These are phyloP conservation scores for Drosophila subpulchrella DNA, from an alignment of 1,140 invertebrate species.

Conservation along the genomic window DNA sequence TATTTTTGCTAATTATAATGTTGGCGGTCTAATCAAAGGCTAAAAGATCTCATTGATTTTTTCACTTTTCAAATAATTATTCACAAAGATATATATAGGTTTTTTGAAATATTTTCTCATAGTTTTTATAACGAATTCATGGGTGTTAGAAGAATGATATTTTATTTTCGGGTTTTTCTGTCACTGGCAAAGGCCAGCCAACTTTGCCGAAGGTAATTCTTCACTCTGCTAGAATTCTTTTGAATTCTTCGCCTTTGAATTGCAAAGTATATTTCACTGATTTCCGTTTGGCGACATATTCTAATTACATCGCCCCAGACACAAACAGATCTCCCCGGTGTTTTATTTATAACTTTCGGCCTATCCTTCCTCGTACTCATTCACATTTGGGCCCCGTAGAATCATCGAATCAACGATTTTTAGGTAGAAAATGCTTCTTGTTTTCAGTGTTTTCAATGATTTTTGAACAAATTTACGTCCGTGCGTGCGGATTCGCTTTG, in stretches of 20 bases:
- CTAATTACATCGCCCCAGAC: conserved; percentile 8
- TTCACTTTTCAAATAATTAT: background rate
- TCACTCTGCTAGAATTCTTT: background rate
- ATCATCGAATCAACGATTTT: background rate
- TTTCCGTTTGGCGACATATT: conserved; percentile 1
- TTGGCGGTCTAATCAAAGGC: background rate
- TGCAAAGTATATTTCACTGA: conserved; percentile 6
- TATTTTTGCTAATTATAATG: background rate
- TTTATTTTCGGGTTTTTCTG: background rate
- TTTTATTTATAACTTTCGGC: conserved; percentile 29
- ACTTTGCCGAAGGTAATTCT: background rate
- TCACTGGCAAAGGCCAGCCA: conserved; percentile 8
- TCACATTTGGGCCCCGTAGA: background rate
- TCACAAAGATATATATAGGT: background rate
- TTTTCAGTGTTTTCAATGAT: conserved; percentile 1
- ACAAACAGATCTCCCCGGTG: conserved; percentile 3
- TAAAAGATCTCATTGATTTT: background rate
- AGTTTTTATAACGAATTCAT: too few relatives aligned
- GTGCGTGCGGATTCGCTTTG: conserved; percentile 28
- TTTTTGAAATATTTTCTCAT: too few relatives aligned
- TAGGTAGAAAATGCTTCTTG: background rate
- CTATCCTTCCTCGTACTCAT: background rate
- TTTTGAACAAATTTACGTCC: conserved; percentile 3
- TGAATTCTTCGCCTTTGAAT: background rate
- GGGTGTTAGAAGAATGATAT: background rate